Evolutionary conservation across 2,113 vertebrate genomes (phyloP).

Genomic region (Pterophyllum scalare): DNA sequence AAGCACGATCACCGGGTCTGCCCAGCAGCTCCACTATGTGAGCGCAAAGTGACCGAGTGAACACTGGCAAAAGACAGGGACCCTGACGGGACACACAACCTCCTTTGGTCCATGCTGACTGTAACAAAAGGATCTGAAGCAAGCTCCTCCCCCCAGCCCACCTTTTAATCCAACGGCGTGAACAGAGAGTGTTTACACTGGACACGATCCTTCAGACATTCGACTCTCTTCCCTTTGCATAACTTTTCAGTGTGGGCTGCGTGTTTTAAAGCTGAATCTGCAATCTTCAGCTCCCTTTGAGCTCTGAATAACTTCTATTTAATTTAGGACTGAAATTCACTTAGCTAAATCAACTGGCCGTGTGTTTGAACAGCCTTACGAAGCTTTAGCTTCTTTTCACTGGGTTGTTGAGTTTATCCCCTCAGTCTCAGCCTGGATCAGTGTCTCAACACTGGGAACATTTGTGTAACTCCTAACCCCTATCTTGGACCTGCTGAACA

Average conservation of each 20-base stretch:
- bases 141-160: constrained; percentile 36
- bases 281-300: constrained; percentile 6
- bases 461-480: constrained; percentile 30
- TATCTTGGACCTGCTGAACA: constrained; percentile 15
- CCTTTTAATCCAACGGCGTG: constrained; percentile 42
- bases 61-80: constrained; percentile 37
- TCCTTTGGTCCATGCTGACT: constrained; percentile 13
- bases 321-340: constrained; percentile 52
- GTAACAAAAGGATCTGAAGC: constrained; percentile 53
- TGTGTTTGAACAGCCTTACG: constrained; percentile 48
- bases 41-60: constrained; percentile 22
- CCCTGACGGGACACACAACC: background rate
- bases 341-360: constrained; percentile 35
- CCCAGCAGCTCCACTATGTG: background rate
- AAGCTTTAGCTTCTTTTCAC: constrained; percentile 18
- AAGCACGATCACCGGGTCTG: background rate
- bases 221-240: constrained; percentile 20
- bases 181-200: constrained; percentile 65
- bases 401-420: constrained; percentile 40
- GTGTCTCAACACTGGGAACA: constrained; percentile 24
- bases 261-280: constrained; percentile 25
- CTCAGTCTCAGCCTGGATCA: constrained; percentile 2
- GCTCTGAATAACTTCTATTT: constrained; percentile 43
- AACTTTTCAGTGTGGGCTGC: constrained; percentile 50
- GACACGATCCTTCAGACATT: constrained; percentile 47